Percentiles rank a stretch among this genome's conserved stretches.
Conservation (phyloP, 2,888 invertebrate genomes). For the Athalia circularis region DNA sequence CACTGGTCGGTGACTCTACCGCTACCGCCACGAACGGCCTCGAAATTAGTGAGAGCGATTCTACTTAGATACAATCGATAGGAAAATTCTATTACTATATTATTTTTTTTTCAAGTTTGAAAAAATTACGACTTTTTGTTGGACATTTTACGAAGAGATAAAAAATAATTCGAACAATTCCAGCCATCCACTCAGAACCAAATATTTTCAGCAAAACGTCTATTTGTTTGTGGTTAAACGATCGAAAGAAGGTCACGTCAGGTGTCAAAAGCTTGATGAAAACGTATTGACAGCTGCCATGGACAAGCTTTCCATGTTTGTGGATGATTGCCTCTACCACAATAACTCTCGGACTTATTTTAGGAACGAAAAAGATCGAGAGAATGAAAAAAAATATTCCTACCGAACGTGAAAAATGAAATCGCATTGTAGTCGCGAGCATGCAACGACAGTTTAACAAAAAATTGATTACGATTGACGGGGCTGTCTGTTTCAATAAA, state of each 20-base stretch:
- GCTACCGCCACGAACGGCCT: constrained; percentile 19
- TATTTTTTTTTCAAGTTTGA: too few species aligned
- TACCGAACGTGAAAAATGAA: background rate
- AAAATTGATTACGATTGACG: too few species aligned
- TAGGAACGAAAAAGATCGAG: background rate
- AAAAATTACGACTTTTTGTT: background rate
- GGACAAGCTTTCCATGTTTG: background rate
- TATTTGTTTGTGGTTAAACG: too few species aligned
- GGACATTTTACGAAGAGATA: background rate
- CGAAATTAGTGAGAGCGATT: too few species aligned
- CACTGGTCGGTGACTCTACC: constrained; percentile 26
- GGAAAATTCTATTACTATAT: background rate
- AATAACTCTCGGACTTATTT: background rate
- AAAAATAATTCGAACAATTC: too few species aligned
- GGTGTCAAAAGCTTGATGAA: too few species aligned
- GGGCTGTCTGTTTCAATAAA: too few species aligned
- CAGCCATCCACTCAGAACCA: too few species aligned
- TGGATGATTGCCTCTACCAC: background rate
- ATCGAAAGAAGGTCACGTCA: too few species aligned
- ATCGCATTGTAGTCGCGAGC: too few species aligned
- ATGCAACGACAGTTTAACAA: too few species aligned
- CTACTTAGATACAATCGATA: background rate
- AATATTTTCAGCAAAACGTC: too few species aligned
- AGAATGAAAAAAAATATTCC: background rate
- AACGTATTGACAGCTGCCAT: constrained; percentile 5